Evolutionary conservation across 2,113 vertebrate species (phyloP), one percentile per base, ranked within the genome.

Genomic region (Hipposideros armiger): DNA sequence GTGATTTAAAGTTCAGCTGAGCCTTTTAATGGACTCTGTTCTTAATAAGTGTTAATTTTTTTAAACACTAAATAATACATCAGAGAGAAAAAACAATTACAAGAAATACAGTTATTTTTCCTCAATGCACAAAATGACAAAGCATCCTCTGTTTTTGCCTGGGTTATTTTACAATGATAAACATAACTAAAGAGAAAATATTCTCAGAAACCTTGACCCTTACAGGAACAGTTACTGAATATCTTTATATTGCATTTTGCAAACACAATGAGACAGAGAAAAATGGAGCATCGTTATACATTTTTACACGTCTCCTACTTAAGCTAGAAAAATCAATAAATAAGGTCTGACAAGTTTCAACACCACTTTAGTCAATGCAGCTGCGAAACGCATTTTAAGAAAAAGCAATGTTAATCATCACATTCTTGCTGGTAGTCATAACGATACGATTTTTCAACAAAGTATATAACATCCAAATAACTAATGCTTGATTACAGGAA

Each of bases 211-310:
- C 0, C 1, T 74, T 88, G 15, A 73, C 17, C 78, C 13, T 88
- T 91, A 78, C 82, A 88, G 32, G 82, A 76, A 92, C 3, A 78
- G 16, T 94, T 62, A 86, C 62, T 16, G 58, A 81, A 64, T 77
- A 83, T 83, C 28, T 90, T 96, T 85, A 91, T 91, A 70, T 26
- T 81, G 16, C 22, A 89, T 76, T 97, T 93, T 92, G 62, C 36
- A 93, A 92, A 94, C 86, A 92, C 50, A 95, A 66, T 76, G 47
- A 85, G 64, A 95, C 11, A 81, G 47, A 91, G 36, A 96, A 95
- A 87, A 92, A 73, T 70, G 11, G 4, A 66, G 1, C 42, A 83
- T 60, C 7, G 54, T 85, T 81, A 62, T 11, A 72, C 24, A 81
- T 82, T 90, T 94, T 90, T 81, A 78, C 9, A 89, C 6, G 52